Evolutionary conservation across 1,140 invertebrate species (phyloP).

Genomic region (Drosophila lini): DNA sequence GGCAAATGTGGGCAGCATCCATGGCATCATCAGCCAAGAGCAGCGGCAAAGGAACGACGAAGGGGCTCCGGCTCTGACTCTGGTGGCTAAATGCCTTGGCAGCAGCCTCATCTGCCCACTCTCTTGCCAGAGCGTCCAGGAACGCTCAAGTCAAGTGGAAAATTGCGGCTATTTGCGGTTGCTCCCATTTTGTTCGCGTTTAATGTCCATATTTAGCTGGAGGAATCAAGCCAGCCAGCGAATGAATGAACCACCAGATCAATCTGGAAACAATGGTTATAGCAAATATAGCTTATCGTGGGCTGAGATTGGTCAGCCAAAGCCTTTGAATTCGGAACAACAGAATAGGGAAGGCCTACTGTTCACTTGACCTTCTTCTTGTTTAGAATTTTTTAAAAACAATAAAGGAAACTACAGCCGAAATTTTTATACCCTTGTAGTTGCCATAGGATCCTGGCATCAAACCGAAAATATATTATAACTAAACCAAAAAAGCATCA

Average conservation of each 20-base stretch:
- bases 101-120: slow-evolving; percentile 62
- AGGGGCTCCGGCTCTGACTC: neutral
- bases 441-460: too few species aligned
- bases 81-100: slow-evolving; percentile 55
- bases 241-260: slow-evolving; percentile 55
- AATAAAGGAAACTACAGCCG: too few species aligned
- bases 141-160: slow-evolving; percentile 81
- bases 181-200: slow-evolving; percentile 73
- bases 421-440: too few species aligned
- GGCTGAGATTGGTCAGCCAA: slow-evolving; percentile 13
- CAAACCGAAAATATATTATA: too few species aligned
- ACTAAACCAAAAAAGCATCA: too few species aligned
- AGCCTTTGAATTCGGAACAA: neutral
- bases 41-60: neutral
- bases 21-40: slow-evolving; percentile 45
- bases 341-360: neutral
- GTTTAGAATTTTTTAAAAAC: too few species aligned
- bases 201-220: slow-evolving; percentile 78
- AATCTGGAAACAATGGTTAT: slow-evolving; percentile 55
- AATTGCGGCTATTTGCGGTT: slow-evolving; percentile 76
- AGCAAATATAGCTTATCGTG: slow-evolving; percentile 59
- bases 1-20: slow-evolving; percentile 72
- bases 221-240: slow-evolving; percentile 37
- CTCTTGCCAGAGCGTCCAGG: slow-evolving; percentile 30
- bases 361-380: neutral